Evolutionary conservation across 2,888 invertebrate genomes (phyloP), one percentile per base, ranked within the genome.

Genomic region (Zootermopsis nevadensis): DNA sequence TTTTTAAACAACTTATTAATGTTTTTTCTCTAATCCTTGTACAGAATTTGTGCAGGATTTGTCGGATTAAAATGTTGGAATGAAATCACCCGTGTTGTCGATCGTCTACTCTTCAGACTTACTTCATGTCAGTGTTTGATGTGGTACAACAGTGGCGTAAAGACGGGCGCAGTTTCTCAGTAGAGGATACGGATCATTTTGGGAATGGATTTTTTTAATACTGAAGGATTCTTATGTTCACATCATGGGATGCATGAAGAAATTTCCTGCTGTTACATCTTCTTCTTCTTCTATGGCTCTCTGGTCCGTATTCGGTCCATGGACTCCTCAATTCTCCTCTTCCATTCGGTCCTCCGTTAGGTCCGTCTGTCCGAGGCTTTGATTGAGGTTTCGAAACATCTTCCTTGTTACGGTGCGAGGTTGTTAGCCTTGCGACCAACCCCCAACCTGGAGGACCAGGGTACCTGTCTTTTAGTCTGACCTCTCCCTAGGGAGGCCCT

Each of bases 1-100:
- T 33, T 69, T 69, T 69, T 30, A 69, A 69, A 69, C 7, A 33
- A 69, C 69, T 33, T 69, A 30, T 69, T 33, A 69, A 69, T 69
- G 69, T 69, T 22, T 2, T 69, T 69, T 69, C 69, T 69, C 69
- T 69, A 4, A 22, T 69, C 67, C 27, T 12, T 31, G 10, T 69
- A 31, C 33, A 33, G 60, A 60, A 60, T 60, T 60, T n/a, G 8
- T 60, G 27, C 8, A 2, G 60, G n/a, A 60, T 60, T 27, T 60
- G 12, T 60, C n/a, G n/a, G 27, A 60, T 27, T 27, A 6, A 27
- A 60, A n/a, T 60, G 60, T 27, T 60, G 60, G 33, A 69, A 69
- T 30, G 69, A 69, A 27, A 27, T 69, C 33, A 33, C 10, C 8
- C 19, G 69, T 69, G 69, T 33, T 69, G 15, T 69, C 8, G 33